These are phyloP conservation scores for Ceyx margarethae DNA, from an alignment of 2,113 vertebrate species.

Conservation along the genomic window DNA sequence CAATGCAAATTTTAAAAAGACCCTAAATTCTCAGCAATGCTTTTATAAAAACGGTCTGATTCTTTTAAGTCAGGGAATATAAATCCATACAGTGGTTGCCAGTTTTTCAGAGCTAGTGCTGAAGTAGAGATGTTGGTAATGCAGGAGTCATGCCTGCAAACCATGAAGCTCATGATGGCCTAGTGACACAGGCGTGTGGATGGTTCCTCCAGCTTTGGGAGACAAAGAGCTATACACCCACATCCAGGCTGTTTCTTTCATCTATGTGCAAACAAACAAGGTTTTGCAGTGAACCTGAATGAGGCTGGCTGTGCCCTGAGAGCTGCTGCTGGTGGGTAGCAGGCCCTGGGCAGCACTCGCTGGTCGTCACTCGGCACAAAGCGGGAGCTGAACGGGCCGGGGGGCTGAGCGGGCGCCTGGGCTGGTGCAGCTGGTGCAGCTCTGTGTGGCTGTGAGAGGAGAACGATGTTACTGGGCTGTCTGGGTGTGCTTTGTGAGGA, in stretches of 20 bases:
- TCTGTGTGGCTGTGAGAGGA: background rate
- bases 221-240: background rate
- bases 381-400: background rate
- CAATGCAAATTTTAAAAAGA: constrained; percentile 47
- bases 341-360: background rate
- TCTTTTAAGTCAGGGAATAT: background rate
- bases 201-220: background rate
- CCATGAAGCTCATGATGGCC: background rate
- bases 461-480: background rate
- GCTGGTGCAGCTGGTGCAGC: background rate
- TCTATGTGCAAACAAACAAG: background rate
- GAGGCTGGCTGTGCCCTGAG: background rate
- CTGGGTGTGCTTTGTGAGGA: background rate
- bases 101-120: background rate
- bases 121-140: background rate
- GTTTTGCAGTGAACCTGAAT: background rate
- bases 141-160: background rate
- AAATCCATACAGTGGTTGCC: background rate
- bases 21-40: constrained; percentile 5
- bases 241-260: background rate
- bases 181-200: background rate
- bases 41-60: background rate
- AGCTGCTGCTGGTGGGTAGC: background rate
- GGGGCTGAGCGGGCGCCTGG: background rate
- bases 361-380: background rate